phyloP scores from a whole-genome alignment of 1,140 invertebrate species.

The Tyrophagus putrescentiae region DNA sequence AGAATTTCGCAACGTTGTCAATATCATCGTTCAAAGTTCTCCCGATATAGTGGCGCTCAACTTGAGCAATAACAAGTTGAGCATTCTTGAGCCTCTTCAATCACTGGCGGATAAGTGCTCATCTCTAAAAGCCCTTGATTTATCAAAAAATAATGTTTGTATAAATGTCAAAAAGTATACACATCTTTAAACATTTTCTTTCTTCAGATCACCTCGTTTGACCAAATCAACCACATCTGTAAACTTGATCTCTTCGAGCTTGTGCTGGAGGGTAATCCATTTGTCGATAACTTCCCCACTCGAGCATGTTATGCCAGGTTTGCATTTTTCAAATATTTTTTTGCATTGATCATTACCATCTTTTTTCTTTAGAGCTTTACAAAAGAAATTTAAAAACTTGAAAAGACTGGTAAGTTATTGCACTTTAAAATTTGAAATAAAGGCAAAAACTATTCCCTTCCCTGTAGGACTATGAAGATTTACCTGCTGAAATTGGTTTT shows the following conservation, averaged over 20 bases:
- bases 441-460: no score
- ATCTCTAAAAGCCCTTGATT: slow-evolving; percentile 61
- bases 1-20: slow-evolving; percentile 53
- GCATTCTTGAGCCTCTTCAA: slow-evolving; percentile 47
- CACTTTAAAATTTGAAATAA: no score
- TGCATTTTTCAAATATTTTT: no score
- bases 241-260: slow-evolving; percentile 55
- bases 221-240: slow-evolving; percentile 51
- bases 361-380: no score
- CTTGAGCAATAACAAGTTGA: slow-evolving; percentile 61
- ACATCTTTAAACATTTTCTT: no score
- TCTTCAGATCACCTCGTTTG: slow-evolving; percentile 54
- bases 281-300: slow-evolving; percentile 58
- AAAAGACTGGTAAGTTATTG: no score
- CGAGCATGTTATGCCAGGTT: slow-evolving; percentile 66
- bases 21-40: slow-evolving; percentile 63
- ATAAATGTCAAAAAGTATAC: no score
- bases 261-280: slow-evolving; percentile 59
- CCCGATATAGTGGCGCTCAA: slow-evolving; percentile 62
- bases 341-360: no score
- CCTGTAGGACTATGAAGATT: slow-evolving; percentile 63
- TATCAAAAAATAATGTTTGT: slow-evolving; percentile 68
- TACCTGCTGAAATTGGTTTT: slow-evolving; percentile 61
- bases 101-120: slow-evolving; percentile 46
- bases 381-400: slow-evolving; percentile 66